These are phyloP conservation scores for Aradophagus sp. DNA, from an alignment of 1,140 invertebrate species.

Conservation along the genomic window DNA sequence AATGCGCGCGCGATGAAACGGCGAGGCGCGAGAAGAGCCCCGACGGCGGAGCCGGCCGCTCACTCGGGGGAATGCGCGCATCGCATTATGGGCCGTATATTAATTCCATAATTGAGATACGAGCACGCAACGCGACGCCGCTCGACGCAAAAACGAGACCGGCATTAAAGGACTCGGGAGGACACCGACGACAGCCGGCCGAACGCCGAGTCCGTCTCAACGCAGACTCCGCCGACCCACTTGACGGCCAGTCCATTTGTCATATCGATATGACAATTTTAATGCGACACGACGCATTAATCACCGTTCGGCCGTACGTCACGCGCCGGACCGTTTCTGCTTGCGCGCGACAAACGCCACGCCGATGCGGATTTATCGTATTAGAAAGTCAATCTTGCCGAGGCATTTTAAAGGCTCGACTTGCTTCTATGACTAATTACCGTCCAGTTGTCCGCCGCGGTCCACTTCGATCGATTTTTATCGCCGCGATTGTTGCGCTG, in stretches of 20 bases:
- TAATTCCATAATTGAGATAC: constrained; percentile 68
- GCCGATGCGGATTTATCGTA: too few relatives aligned
- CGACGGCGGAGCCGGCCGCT: constrained; percentile 12
- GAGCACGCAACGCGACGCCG: constrained; percentile 58
- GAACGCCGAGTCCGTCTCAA: constrained; percentile 38
- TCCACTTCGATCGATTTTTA: too few relatives aligned
- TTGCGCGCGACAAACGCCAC: too few relatives aligned
- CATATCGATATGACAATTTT: constrained; percentile 55
- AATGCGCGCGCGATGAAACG: constrained; percentile 54
- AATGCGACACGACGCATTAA: constrained; percentile 44
- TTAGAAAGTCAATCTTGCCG: too few relatives aligned
- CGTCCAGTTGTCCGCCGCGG: too few relatives aligned
- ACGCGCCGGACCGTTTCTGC: not conserved
- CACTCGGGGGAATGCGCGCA: constrained; percentile 44
- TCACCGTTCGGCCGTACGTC: constrained; percentile 35
- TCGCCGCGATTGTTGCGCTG: not conserved
- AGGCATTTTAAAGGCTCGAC: too few relatives aligned
- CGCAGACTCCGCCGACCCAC: constrained; percentile 23
- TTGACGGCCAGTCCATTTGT: constrained; percentile 46
- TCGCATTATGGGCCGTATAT: constrained; percentile 66
- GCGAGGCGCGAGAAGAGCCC: constrained; percentile 41
- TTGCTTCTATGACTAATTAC: too few relatives aligned
- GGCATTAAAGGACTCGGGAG: constrained; percentile 56
- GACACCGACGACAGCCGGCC: constrained; percentile 47
- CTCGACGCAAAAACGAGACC: constrained; percentile 57